phyloP scores from a whole-genome alignment of 2,888 invertebrate species.

The Strigamia crassipes region DNA sequence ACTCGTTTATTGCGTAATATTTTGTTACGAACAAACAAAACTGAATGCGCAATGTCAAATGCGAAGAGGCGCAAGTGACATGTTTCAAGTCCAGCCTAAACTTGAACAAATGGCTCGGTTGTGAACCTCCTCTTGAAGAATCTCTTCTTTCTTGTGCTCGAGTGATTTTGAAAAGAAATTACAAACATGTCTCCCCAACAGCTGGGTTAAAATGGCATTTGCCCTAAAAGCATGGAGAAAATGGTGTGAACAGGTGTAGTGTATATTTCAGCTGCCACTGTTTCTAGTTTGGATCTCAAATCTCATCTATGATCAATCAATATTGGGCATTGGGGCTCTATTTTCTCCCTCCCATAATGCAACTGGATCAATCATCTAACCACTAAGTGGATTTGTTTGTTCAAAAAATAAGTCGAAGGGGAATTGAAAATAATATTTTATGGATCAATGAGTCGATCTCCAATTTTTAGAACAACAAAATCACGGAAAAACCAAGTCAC shows the following conservation, averaged over 20 bases:
- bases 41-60: not conserved
- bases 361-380: slow-evolving; percentile 39
- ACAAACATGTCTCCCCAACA: slow-evolving; percentile 29
- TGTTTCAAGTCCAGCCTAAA: not conserved
- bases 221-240: slow-evolving; percentile 23
- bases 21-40: no score
- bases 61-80: not conserved
- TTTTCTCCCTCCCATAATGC: slow-evolving; percentile 9
- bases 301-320: slow-evolving; percentile 35
- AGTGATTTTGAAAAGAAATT: slow-evolving; percentile 35
- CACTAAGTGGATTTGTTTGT: slow-evolving; percentile 10
- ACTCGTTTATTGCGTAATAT: no score
- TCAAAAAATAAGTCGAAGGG: not conserved
- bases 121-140: not conserved
- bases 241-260: slow-evolving; percentile 20
- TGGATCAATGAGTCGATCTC: not conserved
- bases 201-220: slow-evolving; percentile 29
- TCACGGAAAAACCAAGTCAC: not conserved
- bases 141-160: not conserved
- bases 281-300: slow-evolving; percentile 5
- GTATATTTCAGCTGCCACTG: slow-evolving; percentile 19
- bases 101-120: not conserved
- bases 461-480: not conserved
- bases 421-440: not conserved
- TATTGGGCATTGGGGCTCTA: slow-evolving; percentile 12